These are phyloP conservation scores for Eueremaeus valkanovi DNA, from an alignment of 2,888 invertebrate genomes.

Conservation along the genomic window DNA sequence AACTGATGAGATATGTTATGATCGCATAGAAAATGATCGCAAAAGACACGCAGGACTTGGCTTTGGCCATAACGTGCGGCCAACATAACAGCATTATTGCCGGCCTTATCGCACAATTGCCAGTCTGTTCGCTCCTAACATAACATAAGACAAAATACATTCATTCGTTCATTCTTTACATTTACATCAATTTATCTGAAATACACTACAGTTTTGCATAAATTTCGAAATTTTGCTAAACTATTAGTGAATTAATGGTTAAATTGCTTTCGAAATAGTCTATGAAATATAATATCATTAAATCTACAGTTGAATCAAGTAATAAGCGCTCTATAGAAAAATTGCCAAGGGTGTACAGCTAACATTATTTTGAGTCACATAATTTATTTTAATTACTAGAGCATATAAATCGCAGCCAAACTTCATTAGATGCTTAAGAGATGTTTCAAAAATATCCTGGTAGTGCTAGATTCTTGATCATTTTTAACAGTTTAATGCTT, in stretches of 20 bases:
- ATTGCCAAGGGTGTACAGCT: too few relatives aligned
- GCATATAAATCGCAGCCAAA: too few relatives aligned
- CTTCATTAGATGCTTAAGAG: too few relatives aligned
- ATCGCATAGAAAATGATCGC: background rate
- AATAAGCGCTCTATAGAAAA: too few relatives aligned
- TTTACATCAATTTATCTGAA: background rate
- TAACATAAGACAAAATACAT: background rate
- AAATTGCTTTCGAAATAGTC: background rate
- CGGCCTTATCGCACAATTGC: slow-evolving; percentile 6
- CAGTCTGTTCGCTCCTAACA: slow-evolving; percentile 4
- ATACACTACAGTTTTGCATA: background rate
- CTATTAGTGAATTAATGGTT: too few relatives aligned
- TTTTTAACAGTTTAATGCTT: too few relatives aligned
- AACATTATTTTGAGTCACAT: too few relatives aligned
- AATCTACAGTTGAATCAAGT: too few relatives aligned
- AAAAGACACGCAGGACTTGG: background rate
- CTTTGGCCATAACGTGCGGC: slow-evolving; percentile 12
- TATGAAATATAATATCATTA: background rate
- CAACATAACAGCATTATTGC: slow-evolving; percentile 27
- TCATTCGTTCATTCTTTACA: background rate
- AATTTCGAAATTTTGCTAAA: background rate
- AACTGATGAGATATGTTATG: background rate
- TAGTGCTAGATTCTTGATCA: too few relatives aligned
- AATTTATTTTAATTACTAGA: too few relatives aligned
- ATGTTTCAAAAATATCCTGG: too few relatives aligned